Percentiles rank a stretch among this genome's conserved stretches.
These are phyloP conservation scores for Platyura marginata DNA, from an alignment of 1,140 invertebrate species.

Conservation along the genomic window DNA sequence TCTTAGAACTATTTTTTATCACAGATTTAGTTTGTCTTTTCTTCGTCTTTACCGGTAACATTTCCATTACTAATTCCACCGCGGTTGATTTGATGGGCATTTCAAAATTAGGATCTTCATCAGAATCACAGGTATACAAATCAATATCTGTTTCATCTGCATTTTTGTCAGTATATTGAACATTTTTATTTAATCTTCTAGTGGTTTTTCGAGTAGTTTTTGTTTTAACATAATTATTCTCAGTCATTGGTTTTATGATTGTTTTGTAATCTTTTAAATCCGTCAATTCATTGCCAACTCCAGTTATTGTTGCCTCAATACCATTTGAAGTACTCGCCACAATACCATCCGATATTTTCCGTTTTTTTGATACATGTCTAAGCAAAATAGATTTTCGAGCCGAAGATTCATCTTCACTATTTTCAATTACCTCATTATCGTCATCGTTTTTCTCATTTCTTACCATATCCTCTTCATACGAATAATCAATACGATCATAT, in stretches of 20 bases:
- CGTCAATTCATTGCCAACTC: background rate
- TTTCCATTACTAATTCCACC: background rate
- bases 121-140: slow-evolving; percentile 9
- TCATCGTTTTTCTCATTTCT: slow-evolving; percentile 10
- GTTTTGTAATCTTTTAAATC: too few relatives aligned
- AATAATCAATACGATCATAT: too few relatives aligned
- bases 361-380: background rate
- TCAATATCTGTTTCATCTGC: background rate
- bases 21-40: slow-evolving; percentile 6
- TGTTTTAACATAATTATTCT: too few relatives aligned
- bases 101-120: slow-evolving; percentile 1
- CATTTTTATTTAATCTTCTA: too few relatives aligned
- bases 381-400: too few relatives aligned
- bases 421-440: slow-evolving; percentile 19
- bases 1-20: too few relatives aligned
- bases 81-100: too few relatives aligned
- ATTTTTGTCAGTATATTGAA: background rate
- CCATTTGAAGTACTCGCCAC: background rate
- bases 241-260: too few relatives aligned
- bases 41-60: slow-evolving; percentile 7
- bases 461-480: too few relatives aligned
- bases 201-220: too few relatives aligned
- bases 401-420: slow-evolving; percentile 16
- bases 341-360: background rate
- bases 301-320: background rate